Evolutionary conservation across 2,888 invertebrate genomes (phyloP).

Genomic region (Dendrolimus houi): DNA sequence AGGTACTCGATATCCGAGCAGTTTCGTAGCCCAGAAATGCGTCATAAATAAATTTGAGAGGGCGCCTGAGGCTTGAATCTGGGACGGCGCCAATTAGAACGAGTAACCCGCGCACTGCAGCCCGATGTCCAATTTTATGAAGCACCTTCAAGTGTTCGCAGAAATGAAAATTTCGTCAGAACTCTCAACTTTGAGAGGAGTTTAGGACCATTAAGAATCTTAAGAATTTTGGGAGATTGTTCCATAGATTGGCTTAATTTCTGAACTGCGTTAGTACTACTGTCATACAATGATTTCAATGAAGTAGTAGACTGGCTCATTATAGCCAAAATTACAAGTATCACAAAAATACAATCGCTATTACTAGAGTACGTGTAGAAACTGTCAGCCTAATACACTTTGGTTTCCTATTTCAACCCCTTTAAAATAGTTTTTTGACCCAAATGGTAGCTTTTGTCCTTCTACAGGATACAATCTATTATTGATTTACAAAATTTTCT

Average conservation of each 20-base stretch:
- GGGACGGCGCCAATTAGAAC: constrained; percentile 39
- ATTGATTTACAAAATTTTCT: too few relatives aligned
- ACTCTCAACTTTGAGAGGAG: background rate
- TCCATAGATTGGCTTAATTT: background rate
- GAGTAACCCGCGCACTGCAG: constrained; percentile 19
- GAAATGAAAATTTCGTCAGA: background rate
- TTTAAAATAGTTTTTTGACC: too few relatives aligned
- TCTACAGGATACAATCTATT: too few relatives aligned
- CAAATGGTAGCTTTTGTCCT: too few relatives aligned
- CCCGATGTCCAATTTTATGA: constrained; percentile 23
- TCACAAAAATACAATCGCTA: too few relatives aligned
- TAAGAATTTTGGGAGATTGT: background rate
- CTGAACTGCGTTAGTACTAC: too few relatives aligned
- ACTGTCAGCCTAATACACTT: too few relatives aligned
- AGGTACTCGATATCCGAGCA: constrained; percentile 7
- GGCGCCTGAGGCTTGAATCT: constrained; percentile 18
- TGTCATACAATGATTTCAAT: too few relatives aligned
- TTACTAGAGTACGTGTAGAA: too few relatives aligned
- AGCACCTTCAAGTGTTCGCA: constrained; percentile 8
- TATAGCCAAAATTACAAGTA: too few relatives aligned
- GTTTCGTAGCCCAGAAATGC: constrained; percentile 17
- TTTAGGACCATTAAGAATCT: background rate
- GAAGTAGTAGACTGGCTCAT: too few relatives aligned
- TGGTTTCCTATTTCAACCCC: too few relatives aligned
- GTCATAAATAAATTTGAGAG: constrained; percentile 37